Conservation (phyloP, 2,797 vertebrate genomes). For the Dermochelys coriacea region DNA sequence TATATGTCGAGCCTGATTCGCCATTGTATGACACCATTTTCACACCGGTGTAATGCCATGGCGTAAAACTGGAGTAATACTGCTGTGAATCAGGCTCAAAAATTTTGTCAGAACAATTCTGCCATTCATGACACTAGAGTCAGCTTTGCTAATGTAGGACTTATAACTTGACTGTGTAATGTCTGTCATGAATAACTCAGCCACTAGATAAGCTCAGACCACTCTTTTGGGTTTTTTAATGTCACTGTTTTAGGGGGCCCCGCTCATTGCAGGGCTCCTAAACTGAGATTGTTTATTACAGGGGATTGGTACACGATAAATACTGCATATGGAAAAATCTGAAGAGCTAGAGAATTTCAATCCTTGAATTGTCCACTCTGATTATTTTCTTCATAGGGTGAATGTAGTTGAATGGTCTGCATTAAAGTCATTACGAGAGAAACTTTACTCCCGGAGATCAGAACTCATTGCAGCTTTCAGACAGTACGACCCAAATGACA, state of each 20-base stretch:
- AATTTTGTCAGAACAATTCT: slow-evolving; percentile 30
- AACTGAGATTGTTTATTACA: background rate
- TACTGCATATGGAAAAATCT: background rate
- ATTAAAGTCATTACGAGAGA: slow-evolving; percentile 90
- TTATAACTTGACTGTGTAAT: slow-evolving; percentile 31
- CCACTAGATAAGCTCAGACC: background rate
- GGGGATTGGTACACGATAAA: background rate
- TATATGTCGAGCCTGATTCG: background rate
- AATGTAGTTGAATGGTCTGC: slow-evolving; percentile 90
- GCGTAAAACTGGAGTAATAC: slow-evolving; percentile 52
- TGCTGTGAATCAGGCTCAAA: slow-evolving; percentile 2
- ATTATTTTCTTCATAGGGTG: slow-evolving; percentile 82
- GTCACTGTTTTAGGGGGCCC: accelerated
- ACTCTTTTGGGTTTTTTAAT: background rate
- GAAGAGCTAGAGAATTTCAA: background rate
- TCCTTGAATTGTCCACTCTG: background rate
- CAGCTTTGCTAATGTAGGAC: slow-evolving; percentile 25
- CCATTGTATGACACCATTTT: background rate
- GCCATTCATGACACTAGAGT: background rate
- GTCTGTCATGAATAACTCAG: background rate
- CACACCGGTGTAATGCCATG: background rate
- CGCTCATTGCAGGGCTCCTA: background rate
- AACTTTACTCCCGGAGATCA: slow-evolving; percentile 88
- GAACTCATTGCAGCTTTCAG: slow-evolving; percentile 89
- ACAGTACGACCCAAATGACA: slow-evolving; percentile 82